Conservation (phyloP, 2,888 invertebrate species). For the Volucella inflata region DNA sequence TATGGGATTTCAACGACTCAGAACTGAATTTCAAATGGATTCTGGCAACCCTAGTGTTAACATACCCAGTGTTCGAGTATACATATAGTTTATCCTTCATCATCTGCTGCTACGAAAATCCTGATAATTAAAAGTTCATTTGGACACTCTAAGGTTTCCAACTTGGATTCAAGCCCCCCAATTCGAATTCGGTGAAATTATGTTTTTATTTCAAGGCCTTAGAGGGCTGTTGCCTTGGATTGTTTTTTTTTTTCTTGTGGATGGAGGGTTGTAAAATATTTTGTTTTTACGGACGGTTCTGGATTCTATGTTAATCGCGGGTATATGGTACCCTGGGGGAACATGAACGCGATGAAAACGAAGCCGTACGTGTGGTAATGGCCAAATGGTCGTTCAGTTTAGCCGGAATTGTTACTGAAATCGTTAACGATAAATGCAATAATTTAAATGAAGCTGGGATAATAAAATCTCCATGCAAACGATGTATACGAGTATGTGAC, state of each 20-base stretch:
- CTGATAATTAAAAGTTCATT: conserved; percentile 46
- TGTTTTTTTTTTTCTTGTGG: too few relatives aligned
- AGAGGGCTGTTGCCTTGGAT: neutral
- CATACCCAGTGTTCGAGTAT: too few relatives aligned
- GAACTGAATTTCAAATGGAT: too few relatives aligned
- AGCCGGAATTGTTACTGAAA: neutral
- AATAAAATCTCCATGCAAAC: conserved; percentile 1
- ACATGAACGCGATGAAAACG: conserved; percentile 5
- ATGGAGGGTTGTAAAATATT: neutral
- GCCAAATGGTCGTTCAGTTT: conserved; percentile 21
- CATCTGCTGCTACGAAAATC: neutral
- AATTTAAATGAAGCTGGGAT: neutral
- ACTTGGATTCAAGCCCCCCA: conserved; percentile 29
- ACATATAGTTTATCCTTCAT: too few relatives aligned
- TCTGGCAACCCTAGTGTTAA: too few relatives aligned
- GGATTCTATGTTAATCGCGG: conserved; percentile 15
- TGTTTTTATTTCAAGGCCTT: conserved; percentile 25
- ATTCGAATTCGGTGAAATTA: conserved; percentile 20
- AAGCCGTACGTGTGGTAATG: conserved; percentile 5
- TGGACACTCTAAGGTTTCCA: conserved; percentile 15
- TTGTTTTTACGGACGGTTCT: neutral
- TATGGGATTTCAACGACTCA: too few relatives aligned
- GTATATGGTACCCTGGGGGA: neutral
- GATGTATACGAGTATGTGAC: too few relatives aligned
- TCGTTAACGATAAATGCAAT: conserved; percentile 23